phyloP scores from a whole-genome alignment of 2,113 vertebrate genomes.

The Mixornis gularis region DNA sequence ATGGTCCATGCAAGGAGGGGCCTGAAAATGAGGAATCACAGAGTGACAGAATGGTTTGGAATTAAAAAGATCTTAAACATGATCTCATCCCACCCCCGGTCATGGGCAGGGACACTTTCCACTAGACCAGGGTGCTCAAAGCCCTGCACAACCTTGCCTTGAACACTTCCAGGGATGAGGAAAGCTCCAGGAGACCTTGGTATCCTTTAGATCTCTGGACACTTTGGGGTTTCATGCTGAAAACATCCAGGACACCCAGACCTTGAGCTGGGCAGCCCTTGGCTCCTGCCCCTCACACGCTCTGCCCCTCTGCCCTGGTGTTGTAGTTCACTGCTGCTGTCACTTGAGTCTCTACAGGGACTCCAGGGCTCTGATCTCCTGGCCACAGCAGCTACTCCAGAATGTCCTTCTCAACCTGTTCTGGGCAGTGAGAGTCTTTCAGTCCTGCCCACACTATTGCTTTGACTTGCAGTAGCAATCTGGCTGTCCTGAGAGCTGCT shows the following conservation, averaged over 20 bases:
- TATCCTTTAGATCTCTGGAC: not conserved
- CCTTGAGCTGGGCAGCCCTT: not conserved
- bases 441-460: not conserved
- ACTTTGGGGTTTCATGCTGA: not conserved
- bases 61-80: not conserved
- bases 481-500: not conserved
- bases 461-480: not conserved
- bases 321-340: not conserved
- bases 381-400: not conserved
- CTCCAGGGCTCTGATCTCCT: not conserved
- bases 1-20: not conserved
- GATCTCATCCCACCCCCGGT: not conserved
- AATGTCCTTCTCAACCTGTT: not conserved
- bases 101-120: not conserved
- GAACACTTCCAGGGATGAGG: not conserved
- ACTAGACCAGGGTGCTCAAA: not conserved
- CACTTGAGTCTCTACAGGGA: not conserved
- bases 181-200: not conserved
- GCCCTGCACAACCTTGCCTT: not conserved
- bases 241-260: not conserved
- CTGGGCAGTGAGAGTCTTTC: rapidly evolving
- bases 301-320: not conserved
- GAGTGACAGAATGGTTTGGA: not conserved
- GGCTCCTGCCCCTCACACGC: not conserved
- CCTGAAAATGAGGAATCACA: not conserved